These are phyloP conservation scores for Spodoptera littoralis DNA, from an alignment of 2,888 invertebrate genomes.

Conservation along the genomic window DNA sequence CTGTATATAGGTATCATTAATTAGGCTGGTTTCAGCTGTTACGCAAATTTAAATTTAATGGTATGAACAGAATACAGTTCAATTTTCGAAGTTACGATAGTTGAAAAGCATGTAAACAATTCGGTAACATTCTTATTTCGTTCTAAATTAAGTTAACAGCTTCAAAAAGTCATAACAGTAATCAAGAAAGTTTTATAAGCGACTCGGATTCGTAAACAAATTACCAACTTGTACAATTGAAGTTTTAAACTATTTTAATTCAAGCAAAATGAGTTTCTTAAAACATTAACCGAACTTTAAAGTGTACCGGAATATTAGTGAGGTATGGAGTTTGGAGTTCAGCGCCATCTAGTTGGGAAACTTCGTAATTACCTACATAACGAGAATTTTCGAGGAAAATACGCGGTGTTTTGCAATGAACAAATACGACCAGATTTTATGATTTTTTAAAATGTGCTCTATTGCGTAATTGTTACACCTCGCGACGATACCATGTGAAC, in stretches of 20 bases:
- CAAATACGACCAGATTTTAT: too few species aligned
- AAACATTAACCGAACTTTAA: constrained; percentile 33
- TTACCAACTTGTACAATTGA: constrained; percentile 25
- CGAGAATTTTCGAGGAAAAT: constrained; percentile 12
- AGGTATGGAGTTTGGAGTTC: constrained; percentile 11
- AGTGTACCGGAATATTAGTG: constrained; percentile 19
- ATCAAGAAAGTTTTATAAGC: constrained; percentile 24
- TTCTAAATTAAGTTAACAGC: constrained; percentile 17
- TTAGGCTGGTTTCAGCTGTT: too few species aligned
- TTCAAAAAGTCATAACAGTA: constrained; percentile 18
- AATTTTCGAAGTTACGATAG: too few species aligned
- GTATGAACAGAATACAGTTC: too few species aligned
- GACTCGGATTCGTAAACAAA: constrained; percentile 31
- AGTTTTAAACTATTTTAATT: constrained; percentile 45
- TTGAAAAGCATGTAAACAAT: too few species aligned
- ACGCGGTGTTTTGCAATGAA: too few species aligned
- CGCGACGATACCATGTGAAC: too few species aligned
- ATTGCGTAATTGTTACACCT: too few species aligned
- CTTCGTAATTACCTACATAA: constrained; percentile 14
- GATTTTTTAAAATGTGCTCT: too few species aligned
- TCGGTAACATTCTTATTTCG: not conserved
- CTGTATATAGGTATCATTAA: too few species aligned
- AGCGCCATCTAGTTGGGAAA: constrained; percentile 10
- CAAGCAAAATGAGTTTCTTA: constrained; percentile 37
- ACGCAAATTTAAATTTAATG: too few species aligned